Evolutionary conservation across 2,113 vertebrate genomes (phyloP), one percentile per base, ranked within the genome.

Genomic region (Ageneiosus marmoratus): DNA sequence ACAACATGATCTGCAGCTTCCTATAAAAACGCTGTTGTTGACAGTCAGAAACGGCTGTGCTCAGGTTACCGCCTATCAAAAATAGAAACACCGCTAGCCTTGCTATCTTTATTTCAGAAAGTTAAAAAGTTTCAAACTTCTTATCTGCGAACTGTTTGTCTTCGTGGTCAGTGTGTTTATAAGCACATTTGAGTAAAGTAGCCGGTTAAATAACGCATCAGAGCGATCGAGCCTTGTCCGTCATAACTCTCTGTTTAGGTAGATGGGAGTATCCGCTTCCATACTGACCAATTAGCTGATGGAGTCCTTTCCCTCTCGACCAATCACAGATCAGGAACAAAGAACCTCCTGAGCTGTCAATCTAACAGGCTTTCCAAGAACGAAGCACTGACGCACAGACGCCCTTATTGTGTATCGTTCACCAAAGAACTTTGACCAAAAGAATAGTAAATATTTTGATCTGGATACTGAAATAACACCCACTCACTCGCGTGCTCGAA

Each of bases 291-390:
- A 85, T 81, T 27, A 70, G 37, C 18, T 32, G 22, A 2, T 48
- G 41, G 18, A 32, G 15, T 65, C 29, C 2, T 27, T 27, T 18
- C 48, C n/a, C 5, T 27, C 10, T 77, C 58, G 29, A 32, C 83
- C 65, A 84, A 84, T 79, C 83, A 79, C 48, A 37, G 22, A 6
- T 7, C 41, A 27, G 20, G 48, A 73, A 51, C 24, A 27, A 0
- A 18, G 15, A 73, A 0, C 63, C 83, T 79, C 29, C 67, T 55
- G 27, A 50, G 50, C 79, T 69, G 79, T 79, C 83, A 75, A n/a
- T 81, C 41, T 4, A 37, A 29, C 5, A 41, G 22, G 2, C 0
- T 53, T 86, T 84, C 85, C 82, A 46, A 48, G 78, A 86, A 84
- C 12, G 44, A 37, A 60, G 63, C n/a, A 20, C 18, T 82, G 56